phyloP scores from a whole-genome alignment of 2,888 invertebrate species.

The Aphidoletes aphidimyza region DNA sequence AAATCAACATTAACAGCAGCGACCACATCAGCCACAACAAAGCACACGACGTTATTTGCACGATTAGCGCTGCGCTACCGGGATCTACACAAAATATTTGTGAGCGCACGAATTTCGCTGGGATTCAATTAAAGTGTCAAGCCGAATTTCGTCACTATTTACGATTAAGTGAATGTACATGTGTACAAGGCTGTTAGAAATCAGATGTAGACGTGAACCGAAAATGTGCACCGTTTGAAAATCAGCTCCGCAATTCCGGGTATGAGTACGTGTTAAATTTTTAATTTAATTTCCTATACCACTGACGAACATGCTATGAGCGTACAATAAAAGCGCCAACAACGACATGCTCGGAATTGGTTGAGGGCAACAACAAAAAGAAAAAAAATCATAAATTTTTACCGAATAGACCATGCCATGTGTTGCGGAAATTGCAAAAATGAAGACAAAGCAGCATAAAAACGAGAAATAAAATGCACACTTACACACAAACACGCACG shows the following conservation, averaged over 20 bases:
- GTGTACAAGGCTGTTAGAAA: background rate
- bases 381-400: background rate
- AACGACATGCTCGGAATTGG: background rate
- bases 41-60: background rate
- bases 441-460: too few relatives aligned
- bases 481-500: too few relatives aligned
- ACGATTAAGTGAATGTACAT: slow-evolving; percentile 1
- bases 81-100: too few relatives aligned
- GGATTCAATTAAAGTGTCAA: slow-evolving; percentile 41
- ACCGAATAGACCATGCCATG: background rate
- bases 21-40: too few relatives aligned
- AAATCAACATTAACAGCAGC: too few relatives aligned
- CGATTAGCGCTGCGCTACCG: background rate
- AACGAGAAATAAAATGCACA: too few relatives aligned
- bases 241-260: background rate
- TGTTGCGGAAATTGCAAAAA: too few relatives aligned
- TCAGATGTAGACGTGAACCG: background rate
- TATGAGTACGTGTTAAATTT: slow-evolving; percentile 32
- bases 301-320: background rate
- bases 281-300: slow-evolving; percentile 35
- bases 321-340: background rate
- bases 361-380: background rate
- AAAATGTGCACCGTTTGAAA: background rate
- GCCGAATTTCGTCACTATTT: slow-evolving; percentile 14
- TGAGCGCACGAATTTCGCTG: background rate